phyloP scores from a whole-genome alignment of 2,797 vertebrate genomes.

The Tarsius wallacei region DNA sequence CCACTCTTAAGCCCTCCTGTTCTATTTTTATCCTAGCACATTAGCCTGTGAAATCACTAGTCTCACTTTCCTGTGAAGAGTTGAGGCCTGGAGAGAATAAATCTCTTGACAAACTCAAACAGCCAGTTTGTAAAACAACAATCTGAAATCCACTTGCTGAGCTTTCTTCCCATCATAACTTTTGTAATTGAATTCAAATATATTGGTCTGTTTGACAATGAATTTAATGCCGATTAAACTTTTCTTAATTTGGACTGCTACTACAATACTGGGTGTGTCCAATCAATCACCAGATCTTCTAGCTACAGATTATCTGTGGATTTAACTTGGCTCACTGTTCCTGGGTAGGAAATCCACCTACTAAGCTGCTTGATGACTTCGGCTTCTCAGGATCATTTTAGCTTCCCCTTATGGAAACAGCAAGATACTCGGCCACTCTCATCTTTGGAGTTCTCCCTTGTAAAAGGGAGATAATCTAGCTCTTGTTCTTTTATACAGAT shows the following conservation, averaged over 20 bases:
- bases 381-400: background rate
- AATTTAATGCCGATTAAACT: background rate
- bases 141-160: background rate
- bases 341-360: background rate
- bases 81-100: background rate
- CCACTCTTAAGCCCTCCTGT: background rate
- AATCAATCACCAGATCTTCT: background rate
- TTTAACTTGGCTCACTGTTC: background rate
- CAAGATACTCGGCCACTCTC: background rate
- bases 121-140: background rate
- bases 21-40: background rate
- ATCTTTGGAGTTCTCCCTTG: background rate
- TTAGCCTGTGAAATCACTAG: background rate
- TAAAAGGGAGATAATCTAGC: background rate
- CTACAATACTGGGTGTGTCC: background rate
- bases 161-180: background rate
- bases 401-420: background rate
- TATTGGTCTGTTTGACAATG: background rate
- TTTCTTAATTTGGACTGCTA: background rate
- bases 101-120: background rate
- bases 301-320: background rate
- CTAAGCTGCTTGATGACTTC: background rate
- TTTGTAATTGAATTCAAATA: conserved; percentile 6
- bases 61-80: background rate
- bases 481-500: background rate